Evolutionary conservation across 2,888 invertebrate genomes (phyloP), one percentile per base, ranked within the genome.

Genomic region (Branchipolynoe longqiensis): DNA sequence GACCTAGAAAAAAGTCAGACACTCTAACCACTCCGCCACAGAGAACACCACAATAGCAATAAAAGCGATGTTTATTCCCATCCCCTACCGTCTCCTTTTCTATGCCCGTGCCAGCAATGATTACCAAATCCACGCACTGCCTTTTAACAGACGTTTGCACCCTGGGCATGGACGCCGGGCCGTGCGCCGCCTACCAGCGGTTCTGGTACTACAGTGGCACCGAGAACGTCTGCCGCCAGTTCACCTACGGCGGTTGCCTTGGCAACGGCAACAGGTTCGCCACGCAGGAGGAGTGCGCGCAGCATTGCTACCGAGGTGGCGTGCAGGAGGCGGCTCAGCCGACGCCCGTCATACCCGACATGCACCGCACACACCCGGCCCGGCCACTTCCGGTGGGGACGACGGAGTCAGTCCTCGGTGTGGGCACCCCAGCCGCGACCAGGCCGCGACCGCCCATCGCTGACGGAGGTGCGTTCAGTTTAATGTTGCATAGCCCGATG

Each of bases 221-320:
- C 18, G 95, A 96, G 81, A 96, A 97, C 56, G 93, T 93, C 22
- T 97, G 97, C 91, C 94, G 95, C 69, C 95, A 95, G 90, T 98
- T 98, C 94, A 93, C 95, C 86, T 97, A 96, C 90, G 95, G 95
- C 25, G 93, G 94, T 1, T 94, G 94, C 88, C 91, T 90, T 0
- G 93, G 94, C 25, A 94, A 94, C 87, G 90, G 89, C n/a, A 94
- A 94, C 89, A 90, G 92, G 56, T 99, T 98, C 94, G 95, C 95
- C 87, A 95, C 95, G 3, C 96, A 96, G 92, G 96, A 96, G 83
- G 97, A 97, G 86, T 99, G 99, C 93, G 96, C n/a, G 58, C 14
- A n/a, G 25, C 54, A 78, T 6, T 84, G 84, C 40, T 25, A 83
- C 31, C 54, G 33, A n/a, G 56, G 33, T 18, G 36, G 58, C 3